Percentiles rank a stretch among this genome's conserved stretches.
Evolutionary conservation across 2,113 vertebrate genomes (phyloP).

Genomic region (Erpornis zantholeuca): DNA sequence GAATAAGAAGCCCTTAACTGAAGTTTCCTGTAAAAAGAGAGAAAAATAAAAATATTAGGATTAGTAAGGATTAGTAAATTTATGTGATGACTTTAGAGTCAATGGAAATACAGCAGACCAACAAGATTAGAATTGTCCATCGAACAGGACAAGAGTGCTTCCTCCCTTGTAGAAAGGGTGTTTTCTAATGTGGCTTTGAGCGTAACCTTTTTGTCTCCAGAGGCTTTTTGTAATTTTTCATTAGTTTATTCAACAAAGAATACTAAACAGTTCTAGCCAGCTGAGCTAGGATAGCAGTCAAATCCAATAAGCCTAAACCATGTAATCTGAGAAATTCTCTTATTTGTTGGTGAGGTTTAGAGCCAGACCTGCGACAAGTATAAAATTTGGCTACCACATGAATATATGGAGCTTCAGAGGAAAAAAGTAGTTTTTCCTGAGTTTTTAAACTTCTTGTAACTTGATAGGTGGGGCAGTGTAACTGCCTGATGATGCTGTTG

Average conservation of each 20-base stretch:
- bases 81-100: not conserved
- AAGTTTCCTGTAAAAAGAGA: not conserved
- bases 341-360: not conserved
- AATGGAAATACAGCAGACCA: not conserved
- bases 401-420: not conserved
- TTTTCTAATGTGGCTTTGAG: not conserved
- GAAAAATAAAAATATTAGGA: not conserved
- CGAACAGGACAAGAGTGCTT: not conserved
- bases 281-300: not conserved
- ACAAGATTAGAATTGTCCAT: not conserved
- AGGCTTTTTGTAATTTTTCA: not conserved
- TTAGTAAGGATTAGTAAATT: not conserved
- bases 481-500: not conserved
- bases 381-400: not conserved
- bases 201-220: not conserved
- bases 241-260: not conserved
- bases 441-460: not conserved
- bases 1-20: not conserved
- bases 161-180: not conserved
- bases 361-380: not conserved
- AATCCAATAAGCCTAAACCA: not conserved
- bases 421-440: not conserved
- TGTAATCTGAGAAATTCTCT: conserved; percentile 24
- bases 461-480: not conserved
- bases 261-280: not conserved